phyloP scores from a whole-genome alignment of 2,113 vertebrate species.

The Ahaetulla prasina region DNA sequence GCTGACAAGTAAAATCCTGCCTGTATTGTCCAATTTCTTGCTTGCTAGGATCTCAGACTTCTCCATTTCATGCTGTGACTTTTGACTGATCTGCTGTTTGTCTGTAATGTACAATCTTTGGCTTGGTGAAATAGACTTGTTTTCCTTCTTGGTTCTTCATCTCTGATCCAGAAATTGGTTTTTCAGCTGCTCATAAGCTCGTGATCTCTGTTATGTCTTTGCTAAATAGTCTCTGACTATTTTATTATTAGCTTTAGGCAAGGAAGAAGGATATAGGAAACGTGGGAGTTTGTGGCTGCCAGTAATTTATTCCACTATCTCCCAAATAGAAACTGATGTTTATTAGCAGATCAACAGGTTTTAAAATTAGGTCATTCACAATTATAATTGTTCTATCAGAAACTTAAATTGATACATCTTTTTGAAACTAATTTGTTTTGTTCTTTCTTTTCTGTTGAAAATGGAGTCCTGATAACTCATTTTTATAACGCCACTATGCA shows the following conservation, averaged over 20 bases:
- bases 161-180: background rate
- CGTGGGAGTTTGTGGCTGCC: background rate
- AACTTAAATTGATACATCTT: background rate
- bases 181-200: background rate
- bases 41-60: background rate
- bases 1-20: background rate
- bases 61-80: background rate
- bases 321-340: background rate
- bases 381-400: background rate
- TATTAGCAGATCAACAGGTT: background rate
- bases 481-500: background rate
- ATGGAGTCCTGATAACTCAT: background rate
- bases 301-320: background rate
- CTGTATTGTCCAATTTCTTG: background rate
- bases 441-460: background rate
- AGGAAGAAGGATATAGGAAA: background rate
- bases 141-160: background rate
- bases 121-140: background rate
- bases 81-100: background rate
- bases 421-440: background rate
- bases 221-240: background rate
- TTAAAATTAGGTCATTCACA: constrained; percentile 1
- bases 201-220: background rate
- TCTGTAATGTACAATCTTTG: background rate
- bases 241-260: background rate